phyloP scores from a whole-genome alignment of 2,888 invertebrate genomes.

The Cylindroiulus punctatus region DNA sequence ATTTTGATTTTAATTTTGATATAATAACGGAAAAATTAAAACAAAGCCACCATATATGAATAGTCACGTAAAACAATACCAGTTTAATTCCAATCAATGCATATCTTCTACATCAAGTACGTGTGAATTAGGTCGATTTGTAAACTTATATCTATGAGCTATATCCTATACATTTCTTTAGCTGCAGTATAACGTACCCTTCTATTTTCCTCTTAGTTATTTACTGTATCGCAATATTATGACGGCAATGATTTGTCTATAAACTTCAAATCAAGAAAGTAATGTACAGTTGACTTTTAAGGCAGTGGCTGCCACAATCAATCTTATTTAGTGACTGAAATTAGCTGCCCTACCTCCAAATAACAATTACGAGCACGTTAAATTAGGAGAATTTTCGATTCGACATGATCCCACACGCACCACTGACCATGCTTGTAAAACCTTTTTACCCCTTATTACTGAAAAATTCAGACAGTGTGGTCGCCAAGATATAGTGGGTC shows the following conservation, averaged over 20 bases:
- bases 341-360: neutral
- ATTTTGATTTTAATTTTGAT: too few relatives aligned
- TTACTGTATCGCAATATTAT: neutral
- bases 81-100: too few relatives aligned
- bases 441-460: constrained; percentile 11
- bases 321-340: constrained; percentile 5
- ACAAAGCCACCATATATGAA: too few relatives aligned
- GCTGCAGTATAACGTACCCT: too few relatives aligned
- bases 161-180: too few relatives aligned
- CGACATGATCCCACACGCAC: neutral
- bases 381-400: neutral
- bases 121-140: too few relatives aligned
- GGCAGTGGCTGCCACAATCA: neutral
- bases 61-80: too few relatives aligned
- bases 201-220: too few relatives aligned
- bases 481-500: neutral
- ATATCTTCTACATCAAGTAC: too few relatives aligned
- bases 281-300: neutral
- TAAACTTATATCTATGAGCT: too few relatives aligned
- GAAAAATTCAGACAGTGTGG: constrained; percentile 14
- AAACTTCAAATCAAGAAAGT: neutral
- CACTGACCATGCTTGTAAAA: neutral
- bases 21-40: too few relatives aligned
- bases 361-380: neutral
- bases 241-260: neutral